Evolutionary conservation across 2,888 invertebrate genomes (phyloP), one percentile per base, ranked within the genome.

Genomic region (Calephelis perditalis): DNA sequence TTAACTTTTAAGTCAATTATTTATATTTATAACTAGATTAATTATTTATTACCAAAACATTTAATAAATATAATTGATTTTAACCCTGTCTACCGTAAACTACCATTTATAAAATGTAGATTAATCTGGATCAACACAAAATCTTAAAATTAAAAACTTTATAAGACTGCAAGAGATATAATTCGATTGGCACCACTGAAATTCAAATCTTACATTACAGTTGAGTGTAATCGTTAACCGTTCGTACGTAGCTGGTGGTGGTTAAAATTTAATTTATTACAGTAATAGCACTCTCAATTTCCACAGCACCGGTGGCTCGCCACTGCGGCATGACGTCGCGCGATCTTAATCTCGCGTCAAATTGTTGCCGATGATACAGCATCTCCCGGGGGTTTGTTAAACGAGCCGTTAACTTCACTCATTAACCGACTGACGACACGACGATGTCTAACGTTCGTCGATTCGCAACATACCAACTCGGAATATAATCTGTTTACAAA

Each of bases 381-480:
- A 73, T 65, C 69, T 63, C 71, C 72, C 72, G 71, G 74, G 70
- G 71, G 73, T 76, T 73, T 74, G 76, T 71, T 78, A 79, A 83
- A 84, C 82, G 83, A 84, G 75, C 81, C 80, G 81, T 81, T 82
- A 81, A 82, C 74, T 81, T 77, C 73, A 76, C 73, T 76, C 74
- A 79, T 82, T 82, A 79, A 79, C 69, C 70, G 61, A 56, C 59
- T 58, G 62, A 52, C 52, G n/a, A 54, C 36, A 58, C 59, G 62
- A 52, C 52, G n/a, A 54, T 35, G 52, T 54, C 35, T 54, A 54
- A 54, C 52, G 36, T 35, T 36, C 35, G 3, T 3, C 11, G 52
- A 54, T 54, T 36, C 52, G 11, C n/a, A 35, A 35, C 7, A 7
- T 36, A 35, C 35, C 26, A 52, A 52, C 35, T 52, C 26, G 26